Conservation (phyloP, 2,888 invertebrate genomes). For the Drosophila robusta region DNA sequence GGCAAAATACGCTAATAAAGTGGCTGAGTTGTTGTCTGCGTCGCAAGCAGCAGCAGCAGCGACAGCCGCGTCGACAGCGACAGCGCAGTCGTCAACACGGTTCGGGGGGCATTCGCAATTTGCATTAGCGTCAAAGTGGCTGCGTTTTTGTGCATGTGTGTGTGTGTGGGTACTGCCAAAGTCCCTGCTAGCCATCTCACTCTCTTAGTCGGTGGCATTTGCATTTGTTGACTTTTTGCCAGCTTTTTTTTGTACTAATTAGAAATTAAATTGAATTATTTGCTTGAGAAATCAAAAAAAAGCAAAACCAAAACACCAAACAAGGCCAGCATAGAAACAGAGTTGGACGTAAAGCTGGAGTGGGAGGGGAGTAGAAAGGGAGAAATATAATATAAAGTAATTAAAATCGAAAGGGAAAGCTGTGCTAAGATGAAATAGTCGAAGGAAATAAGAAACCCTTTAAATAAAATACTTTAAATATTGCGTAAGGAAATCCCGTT, state of each 20-base stretch:
- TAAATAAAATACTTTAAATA: too few relatives aligned
- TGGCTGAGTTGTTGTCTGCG: constrained; percentile 66
- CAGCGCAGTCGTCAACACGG: constrained; percentile 26
- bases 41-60: constrained; percentile 26
- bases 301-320: constrained; percentile 9
- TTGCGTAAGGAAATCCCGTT: too few relatives aligned
- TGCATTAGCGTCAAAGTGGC: constrained; percentile 80
- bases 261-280: constrained; percentile 80
- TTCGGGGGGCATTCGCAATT: constrained; percentile 62
- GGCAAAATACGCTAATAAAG: constrained; percentile 83
- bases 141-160: constrained; percentile 70
- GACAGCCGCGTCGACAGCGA: constrained; percentile 16
- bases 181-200: constrained; percentile 13
- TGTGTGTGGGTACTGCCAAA: constrained; percentile 9
- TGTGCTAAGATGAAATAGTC: neutral
- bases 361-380: too few relatives aligned
- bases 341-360: neutral
- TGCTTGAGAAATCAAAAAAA: constrained; percentile 76
- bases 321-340: constrained; percentile 18
- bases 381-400: neutral
- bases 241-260: constrained; percentile 61
- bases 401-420: neutral
- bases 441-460: neutral
- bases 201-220: constrained; percentile 17
- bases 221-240: constrained; percentile 50